A percentile compares a stretch with the other conserved stretches of the same genome.
Conservation (phyloP, 2,888 invertebrate genomes). For the Stenchaetothrips biformis region DNA sequence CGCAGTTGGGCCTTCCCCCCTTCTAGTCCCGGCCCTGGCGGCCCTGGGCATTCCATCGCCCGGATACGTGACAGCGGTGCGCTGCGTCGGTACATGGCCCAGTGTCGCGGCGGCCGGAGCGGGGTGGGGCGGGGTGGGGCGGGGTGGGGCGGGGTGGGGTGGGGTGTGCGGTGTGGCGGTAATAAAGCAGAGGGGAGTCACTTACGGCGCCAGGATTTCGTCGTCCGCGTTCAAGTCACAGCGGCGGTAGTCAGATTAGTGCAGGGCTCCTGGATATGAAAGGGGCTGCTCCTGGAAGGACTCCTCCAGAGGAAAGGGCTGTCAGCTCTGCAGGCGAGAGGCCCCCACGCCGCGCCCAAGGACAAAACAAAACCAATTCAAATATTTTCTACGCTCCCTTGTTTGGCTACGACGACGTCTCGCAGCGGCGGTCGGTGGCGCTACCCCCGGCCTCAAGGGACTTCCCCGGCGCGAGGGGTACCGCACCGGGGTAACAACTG, state of each 20-base stretch:
- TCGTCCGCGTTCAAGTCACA: neutral
- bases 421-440: no score
- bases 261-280: neutral
- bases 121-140: neutral
- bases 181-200: conserved; percentile 2
- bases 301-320: no score
- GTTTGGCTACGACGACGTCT: no score
- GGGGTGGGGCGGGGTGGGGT: neutral
- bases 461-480: no score
- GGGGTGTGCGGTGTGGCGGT: neutral
- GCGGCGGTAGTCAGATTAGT: neutral
- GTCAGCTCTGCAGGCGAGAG: no score
- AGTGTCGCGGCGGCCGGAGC: neutral
- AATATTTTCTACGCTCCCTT: no score
- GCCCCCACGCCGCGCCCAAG: no score
- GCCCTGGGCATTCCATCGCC: conserved; percentile 7
- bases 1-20: neutral
- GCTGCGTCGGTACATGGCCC: neutral
- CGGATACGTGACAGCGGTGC: conserved; percentile 11
- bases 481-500: neutral
- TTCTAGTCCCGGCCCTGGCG: neutral
- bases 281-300: no score
- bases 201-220: neutral
- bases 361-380: no score
- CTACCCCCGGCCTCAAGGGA: no score